A percentile compares a stretch with the other conserved stretches of the same genome.
These are phyloP conservation scores for Stichodactyla helianthus DNA, from an alignment of 64 coral and sea anemone species.

Conservation along the genomic window DNA sequence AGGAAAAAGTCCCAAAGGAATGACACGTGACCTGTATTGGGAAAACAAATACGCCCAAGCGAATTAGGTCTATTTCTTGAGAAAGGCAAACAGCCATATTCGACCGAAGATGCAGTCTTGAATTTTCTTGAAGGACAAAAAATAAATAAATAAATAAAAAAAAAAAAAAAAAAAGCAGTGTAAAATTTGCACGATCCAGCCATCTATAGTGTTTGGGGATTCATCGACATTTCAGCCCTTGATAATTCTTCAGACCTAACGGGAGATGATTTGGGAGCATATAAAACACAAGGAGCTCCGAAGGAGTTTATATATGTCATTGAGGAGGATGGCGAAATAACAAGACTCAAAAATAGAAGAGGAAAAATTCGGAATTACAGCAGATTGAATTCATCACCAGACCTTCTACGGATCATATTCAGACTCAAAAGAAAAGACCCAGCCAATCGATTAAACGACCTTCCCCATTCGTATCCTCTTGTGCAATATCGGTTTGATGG, in stretches of 20 bases:
- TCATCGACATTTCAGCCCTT: too few species aligned
- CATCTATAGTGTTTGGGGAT: too few species aligned
- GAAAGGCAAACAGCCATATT: too few species aligned
- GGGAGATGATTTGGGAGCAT: slow-evolving; percentile 2
- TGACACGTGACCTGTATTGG: too few species aligned
- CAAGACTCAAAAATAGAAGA: slow-evolving; percentile 15
- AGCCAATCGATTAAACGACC: slow-evolving; percentile 7
- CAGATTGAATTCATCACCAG: background rate
- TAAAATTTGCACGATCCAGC: too few species aligned
- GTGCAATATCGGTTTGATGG: slow-evolving; percentile 2
- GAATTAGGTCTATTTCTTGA: too few species aligned
- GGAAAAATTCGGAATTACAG: background rate
- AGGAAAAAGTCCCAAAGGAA: too few species aligned
- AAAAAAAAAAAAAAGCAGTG: too few species aligned
- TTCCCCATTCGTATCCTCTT: slow-evolving; percentile 3
- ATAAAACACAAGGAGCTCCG: background rate
- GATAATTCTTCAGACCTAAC: slow-evolving; percentile 6
- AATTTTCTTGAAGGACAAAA: too few species aligned
- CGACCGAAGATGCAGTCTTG: too few species aligned
- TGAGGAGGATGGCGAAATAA: slow-evolving; percentile 1
- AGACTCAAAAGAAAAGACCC: slow-evolving; percentile 16
- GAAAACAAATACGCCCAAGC: too few species aligned
- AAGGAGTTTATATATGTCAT: slow-evolving; percentile 12
- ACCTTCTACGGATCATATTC: slow-evolving; percentile 10
- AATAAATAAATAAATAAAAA: too few species aligned